Evolutionary conservation across 2,797 vertebrate species (phyloP), one percentile per base, ranked within the genome.

Genomic region (Thaleichthys pacificus): DNA sequence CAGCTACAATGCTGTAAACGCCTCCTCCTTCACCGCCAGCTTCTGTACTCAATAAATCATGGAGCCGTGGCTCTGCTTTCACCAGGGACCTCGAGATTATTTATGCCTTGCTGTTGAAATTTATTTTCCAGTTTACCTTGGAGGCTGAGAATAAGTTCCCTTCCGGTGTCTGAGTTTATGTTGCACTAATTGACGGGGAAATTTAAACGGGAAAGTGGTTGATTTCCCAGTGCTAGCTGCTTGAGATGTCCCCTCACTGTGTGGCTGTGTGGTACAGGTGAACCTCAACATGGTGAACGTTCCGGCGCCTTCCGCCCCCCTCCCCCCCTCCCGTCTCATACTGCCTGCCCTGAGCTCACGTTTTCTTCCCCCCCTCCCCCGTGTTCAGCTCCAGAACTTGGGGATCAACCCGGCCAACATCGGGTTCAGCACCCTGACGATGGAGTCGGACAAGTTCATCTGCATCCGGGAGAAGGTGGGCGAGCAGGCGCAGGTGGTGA

Each of bases 401-500:
- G 97, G 97, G 81, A 98, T 99, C 78, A 99, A 98, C 89, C 97
- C 97, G 42, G 95, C 97, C 80, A 99, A 99, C 90, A 99, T 99
- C 49, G 97, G 97, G 77, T 99, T 99, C 89, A 99, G 97, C 91
- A 99, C 97, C 82, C 91, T 99, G 38, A 99, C 97, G 15, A 99
- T 99, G 97, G 97, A 99, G 90, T 99, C 97, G 3, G 97, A 99
- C 86, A 99, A 99, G 88, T 99, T 99, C 92, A 99, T 99, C 94
- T 99, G 97, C 85, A 93, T 99, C 85, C 94, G 97, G 78, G 97
- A 99, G 88, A 99, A 99, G 90, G 97, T 99, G 11, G 97, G 97
- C 63, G 97, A 99, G 69, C 97, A 99, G 88, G 93, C 96, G 70
- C 97, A 99, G 75, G 97, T 99, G 90, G 97, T 99, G 81, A 99